A percentile compares a stretch with the other conserved stretches of the same genome.
Conservation (phyloP, 2,888 invertebrate genomes). For the Synanthedon tipuliformis region DNA sequence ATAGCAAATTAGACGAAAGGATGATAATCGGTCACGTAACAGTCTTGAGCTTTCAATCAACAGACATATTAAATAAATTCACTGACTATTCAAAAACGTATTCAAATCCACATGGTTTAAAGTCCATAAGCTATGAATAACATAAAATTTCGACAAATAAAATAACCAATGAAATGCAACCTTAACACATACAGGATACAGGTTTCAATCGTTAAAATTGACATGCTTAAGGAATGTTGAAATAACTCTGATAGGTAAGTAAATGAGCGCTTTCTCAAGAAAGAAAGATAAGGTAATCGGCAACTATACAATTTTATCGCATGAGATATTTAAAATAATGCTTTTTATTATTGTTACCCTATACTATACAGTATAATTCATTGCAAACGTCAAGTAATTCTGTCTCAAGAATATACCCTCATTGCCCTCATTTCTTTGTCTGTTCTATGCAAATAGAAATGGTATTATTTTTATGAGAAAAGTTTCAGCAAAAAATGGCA, state of each 20-base stretch:
- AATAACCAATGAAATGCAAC: not conserved
- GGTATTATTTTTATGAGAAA: too few species aligned
- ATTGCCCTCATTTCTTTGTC: too few species aligned
- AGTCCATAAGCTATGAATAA: not conserved
- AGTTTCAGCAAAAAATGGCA: too few species aligned
- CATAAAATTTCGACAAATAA: not conserved
- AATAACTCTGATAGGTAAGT: slow-evolving; percentile 15
- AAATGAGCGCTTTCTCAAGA: slow-evolving; percentile 7
- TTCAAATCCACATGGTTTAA: not conserved
- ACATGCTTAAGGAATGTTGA: slow-evolving; percentile 1
- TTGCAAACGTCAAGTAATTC: too few species aligned
- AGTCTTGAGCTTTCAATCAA: slow-evolving; percentile 44
- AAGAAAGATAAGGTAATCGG: slow-evolving; percentile 2
- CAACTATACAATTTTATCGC: not conserved
- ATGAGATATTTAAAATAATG: not conserved
- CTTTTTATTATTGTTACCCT: too few species aligned
- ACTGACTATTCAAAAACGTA: not conserved
- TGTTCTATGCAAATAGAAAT: too few species aligned
- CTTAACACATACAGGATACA: not conserved
- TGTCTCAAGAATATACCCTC: too few species aligned
- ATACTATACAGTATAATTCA: too few species aligned
- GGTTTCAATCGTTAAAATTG: not conserved
- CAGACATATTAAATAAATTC: slow-evolving; percentile 17
- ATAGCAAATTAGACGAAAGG: slow-evolving; percentile 41
- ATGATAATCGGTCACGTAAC: slow-evolving; percentile 48